phyloP scores from a whole-genome alignment of 2,797 vertebrate species.

The Botia almorhae region DNA sequence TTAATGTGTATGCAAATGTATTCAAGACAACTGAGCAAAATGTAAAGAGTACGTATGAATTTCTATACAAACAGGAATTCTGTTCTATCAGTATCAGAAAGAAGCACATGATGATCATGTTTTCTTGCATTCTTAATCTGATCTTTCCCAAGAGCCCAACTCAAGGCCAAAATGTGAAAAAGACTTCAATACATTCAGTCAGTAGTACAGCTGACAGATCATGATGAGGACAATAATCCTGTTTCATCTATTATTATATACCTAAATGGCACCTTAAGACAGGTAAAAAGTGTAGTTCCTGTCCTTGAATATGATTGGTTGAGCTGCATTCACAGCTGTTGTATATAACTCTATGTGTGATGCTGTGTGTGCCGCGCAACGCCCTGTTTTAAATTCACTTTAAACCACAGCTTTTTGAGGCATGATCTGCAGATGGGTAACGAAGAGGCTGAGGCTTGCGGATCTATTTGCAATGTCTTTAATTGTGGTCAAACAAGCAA shows the following conservation, averaged over 20 bases:
- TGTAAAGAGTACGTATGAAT: not conserved
- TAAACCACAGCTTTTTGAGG: too few species aligned
- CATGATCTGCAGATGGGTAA: too few species aligned
- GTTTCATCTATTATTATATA: not conserved
- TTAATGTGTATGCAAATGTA: not conserved
- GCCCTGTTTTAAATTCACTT: too few species aligned
- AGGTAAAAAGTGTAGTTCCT: not conserved
- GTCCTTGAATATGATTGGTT: too few species aligned
- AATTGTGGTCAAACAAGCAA: too few species aligned
- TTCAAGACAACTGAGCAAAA: not conserved
- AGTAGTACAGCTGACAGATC: not conserved
- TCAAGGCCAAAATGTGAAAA: not conserved
- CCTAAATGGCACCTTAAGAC: not conserved
- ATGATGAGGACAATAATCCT: not conserved
- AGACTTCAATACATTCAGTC: not conserved
- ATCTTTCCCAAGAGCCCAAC: not conserved
- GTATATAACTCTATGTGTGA: too few species aligned
- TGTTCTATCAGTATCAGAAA: not conserved
- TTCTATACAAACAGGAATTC: not conserved
- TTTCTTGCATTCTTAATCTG: not conserved
- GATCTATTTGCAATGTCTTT: too few species aligned
- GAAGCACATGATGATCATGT: not conserved
- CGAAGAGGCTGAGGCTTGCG: too few species aligned
- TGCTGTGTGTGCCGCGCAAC: too few species aligned
- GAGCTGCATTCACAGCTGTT: too few species aligned